A percentile compares a stretch with the other conserved stretches of the same genome.
phyloP scores from a whole-genome alignment of 2,888 invertebrate genomes.

The Molanna angustata region DNA sequence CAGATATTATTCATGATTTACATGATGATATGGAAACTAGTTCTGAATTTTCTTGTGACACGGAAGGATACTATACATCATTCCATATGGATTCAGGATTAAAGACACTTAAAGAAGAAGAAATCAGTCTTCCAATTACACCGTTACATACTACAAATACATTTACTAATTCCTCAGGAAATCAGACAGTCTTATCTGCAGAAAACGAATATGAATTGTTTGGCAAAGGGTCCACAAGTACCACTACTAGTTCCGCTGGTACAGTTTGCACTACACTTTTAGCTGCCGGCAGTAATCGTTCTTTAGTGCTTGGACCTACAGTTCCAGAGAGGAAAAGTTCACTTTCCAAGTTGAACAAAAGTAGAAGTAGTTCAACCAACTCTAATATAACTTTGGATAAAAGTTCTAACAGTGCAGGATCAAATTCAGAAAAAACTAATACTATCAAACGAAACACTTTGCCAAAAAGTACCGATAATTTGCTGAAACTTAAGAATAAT shows the following conservation, averaged over 20 bases:
- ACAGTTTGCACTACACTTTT: conserved; percentile 83
- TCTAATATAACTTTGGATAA: conserved; percentile 58
- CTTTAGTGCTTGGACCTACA: conserved; percentile 65
- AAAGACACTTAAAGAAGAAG: conserved; percentile 77
- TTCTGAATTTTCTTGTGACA: conserved; percentile 93
- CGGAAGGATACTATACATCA: conserved; percentile 96
- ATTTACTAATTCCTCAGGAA: conserved; percentile 66
- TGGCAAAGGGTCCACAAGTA: conserved; percentile 88
- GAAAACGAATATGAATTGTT: conserved; percentile 90
- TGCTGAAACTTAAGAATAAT: no score
- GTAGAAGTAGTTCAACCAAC: conserved; percentile 52
- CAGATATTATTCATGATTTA: conserved; percentile 76
- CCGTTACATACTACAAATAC: conserved; percentile 71
- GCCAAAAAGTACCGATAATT: no score
- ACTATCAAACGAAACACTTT: conserved; percentile 43
- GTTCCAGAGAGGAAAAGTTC: conserved; percentile 84
- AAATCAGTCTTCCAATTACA: conserved; percentile 60
- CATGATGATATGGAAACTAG: conserved; percentile 84
- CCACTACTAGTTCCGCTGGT: conserved; percentile 87
- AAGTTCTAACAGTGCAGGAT: conserved; percentile 46
- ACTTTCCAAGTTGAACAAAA: conserved; percentile 58
- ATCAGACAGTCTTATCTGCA: conserved; percentile 71
- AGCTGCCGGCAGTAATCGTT: conserved; percentile 64
- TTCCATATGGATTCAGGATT: conserved; percentile 96
- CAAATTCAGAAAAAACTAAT: conserved; percentile 45